Conservation (phyloP, 1,140 invertebrate species). For the Tetramorium simillimum region DNA sequence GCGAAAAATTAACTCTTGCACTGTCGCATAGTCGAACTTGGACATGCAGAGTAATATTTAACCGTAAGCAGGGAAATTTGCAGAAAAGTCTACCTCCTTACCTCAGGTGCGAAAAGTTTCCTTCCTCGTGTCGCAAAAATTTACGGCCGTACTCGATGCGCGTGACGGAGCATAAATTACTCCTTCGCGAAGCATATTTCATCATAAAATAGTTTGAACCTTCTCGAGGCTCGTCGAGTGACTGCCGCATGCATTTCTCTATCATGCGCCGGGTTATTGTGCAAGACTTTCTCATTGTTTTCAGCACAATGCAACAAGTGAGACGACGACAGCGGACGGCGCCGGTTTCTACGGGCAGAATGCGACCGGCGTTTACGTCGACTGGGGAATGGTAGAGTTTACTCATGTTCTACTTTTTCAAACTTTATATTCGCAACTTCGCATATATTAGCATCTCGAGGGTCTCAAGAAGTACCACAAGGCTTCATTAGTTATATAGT, state of each 20-base stretch:
- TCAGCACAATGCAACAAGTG: constrained; percentile 79
- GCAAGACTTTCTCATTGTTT: constrained; percentile 68
- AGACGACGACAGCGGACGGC: constrained; percentile 67
- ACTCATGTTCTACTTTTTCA: constrained; percentile 57
- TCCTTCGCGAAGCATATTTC: constrained; percentile 6
- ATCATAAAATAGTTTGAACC: constrained; percentile 34
- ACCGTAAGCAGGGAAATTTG: background rate
- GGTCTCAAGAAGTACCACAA: background rate
- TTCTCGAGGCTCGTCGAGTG: background rate
- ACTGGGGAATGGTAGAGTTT: constrained; percentile 82
- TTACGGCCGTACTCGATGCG: constrained; percentile 12
- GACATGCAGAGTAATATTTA: background rate
- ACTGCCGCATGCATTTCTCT: constrained; percentile 34
- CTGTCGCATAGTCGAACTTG: background rate
- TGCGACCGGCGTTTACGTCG: constrained; percentile 59
- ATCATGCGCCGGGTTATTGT: constrained; percentile 56
- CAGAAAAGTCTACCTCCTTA: background rate
- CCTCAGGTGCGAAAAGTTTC: constrained; percentile 8
- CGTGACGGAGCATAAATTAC: constrained; percentile 29
- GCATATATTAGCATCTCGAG: constrained; percentile 23
- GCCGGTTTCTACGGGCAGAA: constrained; percentile 69
- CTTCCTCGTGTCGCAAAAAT: background rate
- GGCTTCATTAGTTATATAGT: background rate
- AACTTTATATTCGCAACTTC: constrained; percentile 7
- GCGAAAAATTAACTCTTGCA: constrained; percentile 24